Evolutionary conservation across 1,140 invertebrate species (phyloP), one percentile per base, ranked within the genome.

Genomic region (Harlomillsia oculata): DNA sequence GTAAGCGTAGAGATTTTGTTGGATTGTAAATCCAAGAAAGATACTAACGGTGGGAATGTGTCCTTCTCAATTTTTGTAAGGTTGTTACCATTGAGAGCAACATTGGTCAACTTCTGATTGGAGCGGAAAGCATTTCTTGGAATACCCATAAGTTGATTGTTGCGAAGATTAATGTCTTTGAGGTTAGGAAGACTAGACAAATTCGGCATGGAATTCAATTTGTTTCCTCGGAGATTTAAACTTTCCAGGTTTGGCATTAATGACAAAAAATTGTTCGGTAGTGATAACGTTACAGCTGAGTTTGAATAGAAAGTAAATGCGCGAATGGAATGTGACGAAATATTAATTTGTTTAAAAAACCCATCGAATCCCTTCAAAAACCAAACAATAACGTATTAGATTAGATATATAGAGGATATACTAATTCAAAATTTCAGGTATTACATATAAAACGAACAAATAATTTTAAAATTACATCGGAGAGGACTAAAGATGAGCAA

Each of bases 1-100:
- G 46, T 54, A 13, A 64, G 16, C 18, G 34, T 54, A 9, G 53
- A 50, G 21, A 64, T 50, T 26, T 56, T 21, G 23, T 64, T 64
- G 8, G 18, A 23, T 9, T 21, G 29, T 2, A 64, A 29, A 18
- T 60, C 45, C 5, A 64, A n/a, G 1, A 41, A 18, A 25, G 6
- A 20, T 16, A 60, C n/a, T n/a, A 36, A 28, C 4, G 37, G 29
- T 0, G 62, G 62, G 13, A 64, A 56, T 18, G 37, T 20, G 29
- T 39, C 20, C 14, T 60, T 53, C 29, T 52, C 39, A 13, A 64
- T 39, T 39, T 37, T 48, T 5, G 34, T 41, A 2, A 64, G 9
- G 8, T 40, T 41, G 41, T 64, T 64, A 8, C n/a, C 18, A 23
- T 26, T 25, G n/a, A 64, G 25, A 18, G 39, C 14, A 6, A 64